Percentiles rank a stretch among this genome's conserved stretches.
These are phyloP conservation scores for Drosophila tanythrix DNA, from an alignment of 2,888 invertebrate species.

Conservation along the genomic window DNA sequence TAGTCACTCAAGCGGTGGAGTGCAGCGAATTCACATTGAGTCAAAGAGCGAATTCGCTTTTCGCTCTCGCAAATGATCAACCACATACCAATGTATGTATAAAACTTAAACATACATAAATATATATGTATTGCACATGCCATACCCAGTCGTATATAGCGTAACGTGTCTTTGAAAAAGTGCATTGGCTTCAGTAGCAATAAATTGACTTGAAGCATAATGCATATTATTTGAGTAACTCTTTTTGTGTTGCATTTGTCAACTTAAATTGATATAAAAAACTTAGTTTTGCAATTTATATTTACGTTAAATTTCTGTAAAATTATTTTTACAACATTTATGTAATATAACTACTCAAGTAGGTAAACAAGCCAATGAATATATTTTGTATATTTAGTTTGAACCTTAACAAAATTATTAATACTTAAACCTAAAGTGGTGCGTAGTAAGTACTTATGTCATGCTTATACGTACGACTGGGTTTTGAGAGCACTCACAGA, in stretches of 20 bases:
- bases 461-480: conserved; percentile 40
- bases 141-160: conserved; percentile 34
- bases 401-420: neutral
- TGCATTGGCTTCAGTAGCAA: neutral
- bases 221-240: neutral
- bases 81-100: conserved; percentile 10
- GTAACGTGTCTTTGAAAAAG: conserved; percentile 41
- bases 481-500: conserved; percentile 36
- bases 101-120: conserved; percentile 16
- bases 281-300: neutral
- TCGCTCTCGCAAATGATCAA: conserved; percentile 48
- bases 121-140: conserved; percentile 24
- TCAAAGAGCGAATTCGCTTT: conserved; percentile 53
- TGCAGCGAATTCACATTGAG: conserved; percentile 43
- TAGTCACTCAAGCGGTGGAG: conserved; percentile 27
- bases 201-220: neutral
- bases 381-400: too few relatives aligned
- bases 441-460: conserved; percentile 8
- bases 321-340: neutral
- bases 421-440: fast-evolving
- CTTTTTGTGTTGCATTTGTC: neutral
- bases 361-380: neutral
- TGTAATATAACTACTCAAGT: neutral
- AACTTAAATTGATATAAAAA: neutral
- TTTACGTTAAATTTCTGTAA: neutral